Evolutionary conservation across 2,797 vertebrate genomes (phyloP).

Genomic region (Chrysocyon brachyurus): DNA sequence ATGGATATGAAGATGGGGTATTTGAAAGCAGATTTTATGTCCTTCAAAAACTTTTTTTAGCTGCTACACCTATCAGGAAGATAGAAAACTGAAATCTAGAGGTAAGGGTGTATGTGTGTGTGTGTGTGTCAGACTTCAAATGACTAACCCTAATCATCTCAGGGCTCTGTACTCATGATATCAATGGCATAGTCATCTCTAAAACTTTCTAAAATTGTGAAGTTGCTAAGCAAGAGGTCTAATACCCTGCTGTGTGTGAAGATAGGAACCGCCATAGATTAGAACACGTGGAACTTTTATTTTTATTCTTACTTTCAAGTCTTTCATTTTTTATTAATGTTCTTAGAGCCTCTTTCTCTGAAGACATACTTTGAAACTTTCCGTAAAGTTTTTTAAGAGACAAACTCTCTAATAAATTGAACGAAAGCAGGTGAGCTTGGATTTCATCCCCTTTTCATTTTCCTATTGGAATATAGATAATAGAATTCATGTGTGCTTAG

Average conservation of each 20-base stretch:
- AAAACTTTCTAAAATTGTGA: conserved; percentile 23
- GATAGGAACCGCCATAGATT: neutral
- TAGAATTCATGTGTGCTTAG: conserved; percentile 19
- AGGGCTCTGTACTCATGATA: neutral
- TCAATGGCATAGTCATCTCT: neutral
- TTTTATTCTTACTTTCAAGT: conserved; percentile 68
- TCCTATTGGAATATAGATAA: conserved; percentile 32
- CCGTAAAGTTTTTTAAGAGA: conserved; percentile 46
- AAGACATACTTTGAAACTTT: conserved; percentile 61
- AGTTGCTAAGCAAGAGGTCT: neutral
- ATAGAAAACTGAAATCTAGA: neutral
- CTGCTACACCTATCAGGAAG: neutral
- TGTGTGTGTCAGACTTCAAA: neutral
- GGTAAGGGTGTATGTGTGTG: neutral
- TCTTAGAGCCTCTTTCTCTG: conserved; percentile 53
- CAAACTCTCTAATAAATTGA: conserved; percentile 47
- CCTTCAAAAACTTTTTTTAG: neutral
- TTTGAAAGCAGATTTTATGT: neutral
- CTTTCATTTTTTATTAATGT: conserved; percentile 65
- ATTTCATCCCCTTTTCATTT: conserved; percentile 40
- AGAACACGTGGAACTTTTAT: conserved; percentile 51
- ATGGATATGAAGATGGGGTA: neutral
- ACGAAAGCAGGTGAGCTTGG: conserved; percentile 11
- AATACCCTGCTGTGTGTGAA: neutral
- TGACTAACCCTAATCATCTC: neutral